Base-by-base conservation (phyloP, 2,797 vertebrate genomes). In the Enteromius mattozi region DNA sequence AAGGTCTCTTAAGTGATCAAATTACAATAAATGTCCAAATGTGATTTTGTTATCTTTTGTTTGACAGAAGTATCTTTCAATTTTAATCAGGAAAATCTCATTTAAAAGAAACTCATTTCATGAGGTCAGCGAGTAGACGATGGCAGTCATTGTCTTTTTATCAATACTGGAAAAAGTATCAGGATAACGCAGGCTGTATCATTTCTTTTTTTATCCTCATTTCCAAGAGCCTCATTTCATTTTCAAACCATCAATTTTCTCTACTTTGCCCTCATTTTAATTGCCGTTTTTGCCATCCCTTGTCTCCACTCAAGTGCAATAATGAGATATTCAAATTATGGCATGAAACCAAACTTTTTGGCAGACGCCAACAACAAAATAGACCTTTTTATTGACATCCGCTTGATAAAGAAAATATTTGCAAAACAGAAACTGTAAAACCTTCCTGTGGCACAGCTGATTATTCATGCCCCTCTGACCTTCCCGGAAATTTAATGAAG, bases 81-180 rank as follows among this genome's bases (percentile, higher is more conserved):
- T 74, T 88, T 83, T 75, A 87, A 86, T 87, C 84, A 61, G 19
- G 72, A 81, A 47, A 54, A 33, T 80, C 63, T 33, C 17, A 80
- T 80, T 85, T 56, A 80, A 85, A 83, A 66, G 83, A 86, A 86
- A 85, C 69, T 86, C 35, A 88, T 88, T 85, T 83, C 45, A 16
- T 65, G 70, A 54, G 83, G 71, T 77, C 65, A 72, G 70, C 71
- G 54, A 82, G 72, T 17, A 78, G 74, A 84, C 70, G 54, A 42
- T 8, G 21, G 16, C 13, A 69, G 54, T 79, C 33, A 37, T 76
- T 37, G 68, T 40, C 30, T 35, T 69, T 68, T 63, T 54, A 78
- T 74, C 35, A 74, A 65, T 81, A 10, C 13, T 21, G 12, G 42
- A 85, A 27, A 59, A 59, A 27, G 10, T 19, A 33, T 47, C 37